Evolutionary conservation across 92 coral and sea anemone genomes (phyloP), one percentile per base, ranked within the genome.

Genomic region (Ricordea florida): DNA sequence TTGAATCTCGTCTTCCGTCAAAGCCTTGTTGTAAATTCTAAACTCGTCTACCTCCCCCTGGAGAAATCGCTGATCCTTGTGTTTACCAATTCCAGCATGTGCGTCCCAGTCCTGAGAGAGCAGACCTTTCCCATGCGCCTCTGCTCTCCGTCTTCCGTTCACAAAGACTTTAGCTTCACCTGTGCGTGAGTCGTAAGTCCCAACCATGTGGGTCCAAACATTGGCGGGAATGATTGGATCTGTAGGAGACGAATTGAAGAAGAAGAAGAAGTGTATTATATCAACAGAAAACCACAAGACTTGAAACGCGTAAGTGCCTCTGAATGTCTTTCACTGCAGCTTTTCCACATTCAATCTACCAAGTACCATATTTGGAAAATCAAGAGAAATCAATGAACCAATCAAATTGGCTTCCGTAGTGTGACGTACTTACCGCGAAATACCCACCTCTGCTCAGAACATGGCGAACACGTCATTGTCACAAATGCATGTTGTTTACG

Each of bases 21-120:
- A 69, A 25, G 89, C 93, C 62, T 65, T 78, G 43, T 76, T 81
- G 73, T 91, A 91, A 36, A 91, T 83, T 45, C 93, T 87, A 62
- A 91, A 91, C 57, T 91, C 97, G 66, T 91, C 97, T 30, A 91
- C 64, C 44, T 82, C 51, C 22, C 97, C 97, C 36, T 91, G 81
- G 44, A 91, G 93, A 68, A 83, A 91, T 42, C 90, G 69, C 26
- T 60, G 43, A 43, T 69, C 84, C 45, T 91, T 87, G 76, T 83
- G 93, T n/a, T 59, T 73, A 3, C 97, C 97, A 16, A 91, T 87
- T 53, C 93, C 92, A 33, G 87, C 97, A 47, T 91, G 97, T 40
- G 81, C 86, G 25, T 80, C 90, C 97, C 97, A 91, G 76, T 91
- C 93, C 52, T 87, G 93, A 6, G 97, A 91, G 65, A 91, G 67